Evolutionary conservation across 2,797 vertebrate genomes (phyloP), one percentile per base, ranked within the genome.

Genomic region (Salmo trutta): DNA sequence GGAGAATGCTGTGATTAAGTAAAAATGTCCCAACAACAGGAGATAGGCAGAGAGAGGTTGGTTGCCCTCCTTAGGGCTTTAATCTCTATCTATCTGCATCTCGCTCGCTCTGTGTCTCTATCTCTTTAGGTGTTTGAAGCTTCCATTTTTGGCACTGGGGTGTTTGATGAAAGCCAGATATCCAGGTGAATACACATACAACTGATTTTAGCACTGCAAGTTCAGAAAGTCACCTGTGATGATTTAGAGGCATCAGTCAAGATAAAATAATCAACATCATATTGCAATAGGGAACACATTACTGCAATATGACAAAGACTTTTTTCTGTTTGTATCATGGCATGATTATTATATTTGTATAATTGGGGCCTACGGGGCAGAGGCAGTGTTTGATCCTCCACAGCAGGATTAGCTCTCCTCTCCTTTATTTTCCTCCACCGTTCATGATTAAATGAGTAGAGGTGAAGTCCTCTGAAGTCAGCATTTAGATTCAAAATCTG

Each of bases 381-480:
- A 59, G 19, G 4, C 21, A 14, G 4, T 24, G 31, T 64, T 74
- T 74, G 73, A 74, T 74, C 73, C 68, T 72, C 79, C 56, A 73
- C 67, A 71, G 75, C 33, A 66, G 67, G 71, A 82, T 81, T 71
- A 76, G 36, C 54, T 66, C 68, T 64, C 47, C 7, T 29, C 54
- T 51, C 73, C 51, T 69, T 59, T 76, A 53, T 71, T 53, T 53
- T 73, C 73, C 17, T 33, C 68, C 59, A 52, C 74, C 56, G 3
- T 82, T 82, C 69, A 83, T 81, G 72, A 81, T 83, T 84, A 75
- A 70, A 27, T 5, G 17, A 73, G 65, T 53, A 77, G 67, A 79
- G 74, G 67, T 17, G 65, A 82, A 29, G 66, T 16, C 3, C 19
- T 84, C 82, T 84, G 73, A 83, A 74, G 78, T 74, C 65, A 74